Evolutionary conservation across 2,113 vertebrate genomes (phyloP), one percentile per base, ranked within the genome.

Genomic region (Hucho hucho): DNA sequence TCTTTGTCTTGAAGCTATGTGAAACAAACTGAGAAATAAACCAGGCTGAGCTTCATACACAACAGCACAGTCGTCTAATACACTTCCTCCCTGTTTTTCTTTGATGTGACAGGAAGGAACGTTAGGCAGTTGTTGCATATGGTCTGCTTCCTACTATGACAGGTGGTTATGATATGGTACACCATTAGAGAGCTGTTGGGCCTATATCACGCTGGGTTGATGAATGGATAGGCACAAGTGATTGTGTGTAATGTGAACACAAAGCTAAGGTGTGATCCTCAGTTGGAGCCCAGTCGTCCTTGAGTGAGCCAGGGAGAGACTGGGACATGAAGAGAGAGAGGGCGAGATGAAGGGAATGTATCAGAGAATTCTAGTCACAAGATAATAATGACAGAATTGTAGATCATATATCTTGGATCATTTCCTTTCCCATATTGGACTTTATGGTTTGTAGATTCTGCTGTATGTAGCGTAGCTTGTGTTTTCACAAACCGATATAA

Each of bases 401-500:
- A 83, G 74, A 89, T 86, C 81, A 87, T 81, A 37, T 46, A 79
- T 80, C 75, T 81, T 67, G 81, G 87, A 83, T 85, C 75, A 86
- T 87, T 87, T 88, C 67, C 75, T 58, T 70, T 75, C 75, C 84
- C 69, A 83, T 84, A 81, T 84, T 83, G 83, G 74, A 82, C 78
- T 82, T 79, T 82, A 86, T 81, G 81, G 79, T 85, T 90, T 88
- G 86, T 85, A 80, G 79, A 84, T 77, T 85, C 70, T 53, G 49
- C 49, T 53, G 13, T 74, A 63, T 76, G 73, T 80, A 76, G 83
- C 83, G 79, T 84, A 84, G 77, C 79, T 84, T 9, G 7, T 84
- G 18, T 37, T 86, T 89, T 81, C 72, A 29, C 66, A 77, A 73
- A 83, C 85, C 87, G 85, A 90, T 89, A 82, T 84, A 83, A 67